Base-by-base conservation (phyloP, 2,113 vertebrate genomes). In the Hippocampus barbouri region DNA sequence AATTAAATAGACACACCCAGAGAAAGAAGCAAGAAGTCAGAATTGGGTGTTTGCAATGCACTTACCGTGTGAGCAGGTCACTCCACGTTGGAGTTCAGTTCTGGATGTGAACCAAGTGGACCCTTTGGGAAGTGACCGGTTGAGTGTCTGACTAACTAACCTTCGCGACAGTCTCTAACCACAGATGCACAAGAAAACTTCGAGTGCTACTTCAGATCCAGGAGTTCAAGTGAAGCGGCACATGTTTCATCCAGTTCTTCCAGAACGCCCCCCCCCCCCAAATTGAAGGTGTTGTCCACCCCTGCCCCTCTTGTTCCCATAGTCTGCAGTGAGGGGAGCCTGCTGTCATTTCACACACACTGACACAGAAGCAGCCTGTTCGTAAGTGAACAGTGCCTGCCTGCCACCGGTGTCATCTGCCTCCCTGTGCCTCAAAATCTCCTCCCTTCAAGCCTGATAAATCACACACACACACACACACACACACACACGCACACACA, bases 41-140 rank as follows among this genome's bases (percentile, higher is more conserved):
- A 85, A 76, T 73, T 43, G 16, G 63, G 63, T 66, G 70, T 77
- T 76, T 79, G 69, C 68, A 54, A 45, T 45, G 10, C 43, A 92
- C 91, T 88, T 82, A 92, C 91, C 89, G 53, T 82, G 82, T 69
- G 75, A 82, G 71, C 76, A 73, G 71, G 86, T 80, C 79, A 68
- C 85, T 80, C 79, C 79, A 77, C 65, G 70, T 81, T 71, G 74
- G 83, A 84, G 87, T 90, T 89, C 85, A 88, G 79, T 73, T 83
- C 80, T 87, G 81, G 86, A 82, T 88, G 83, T 68, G 65, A 77
- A 73, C 73, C 72, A 69, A 77, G 84, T 71, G 71, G 78, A 69
- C 79, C 73, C 68, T 68, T 45, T 71, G 59, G 62, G 77, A 68
- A 71, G 56, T 69, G 73, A 79, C 79, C 23, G 54, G 74, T 73